phyloP scores from a whole-genome alignment of 2,113 vertebrate species.

The Lathamus discolor region DNA sequence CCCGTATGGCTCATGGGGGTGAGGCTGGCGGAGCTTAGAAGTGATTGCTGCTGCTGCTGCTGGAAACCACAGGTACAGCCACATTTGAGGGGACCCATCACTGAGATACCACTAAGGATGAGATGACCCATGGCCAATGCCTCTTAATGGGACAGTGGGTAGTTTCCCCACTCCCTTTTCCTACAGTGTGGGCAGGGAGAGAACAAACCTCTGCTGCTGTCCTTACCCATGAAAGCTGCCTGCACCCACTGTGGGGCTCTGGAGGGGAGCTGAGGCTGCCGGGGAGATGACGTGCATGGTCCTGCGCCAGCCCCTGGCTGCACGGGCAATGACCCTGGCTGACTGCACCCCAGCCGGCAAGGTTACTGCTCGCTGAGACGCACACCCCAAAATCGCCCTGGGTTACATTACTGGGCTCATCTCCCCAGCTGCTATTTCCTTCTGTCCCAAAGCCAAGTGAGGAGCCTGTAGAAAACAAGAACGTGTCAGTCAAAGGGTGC shows the following conservation, averaged over 20 bases:
- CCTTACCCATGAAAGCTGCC: too few relatives aligned
- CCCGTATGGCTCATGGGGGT: not conserved
- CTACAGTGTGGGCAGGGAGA: not conserved
- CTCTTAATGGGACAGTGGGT: not conserved
- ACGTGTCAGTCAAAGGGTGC: not conserved
- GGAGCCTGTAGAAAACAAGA: constrained; percentile 32
- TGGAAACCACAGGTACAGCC: not conserved
- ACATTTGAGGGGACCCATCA: not conserved
- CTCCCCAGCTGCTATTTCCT: constrained; percentile 31
- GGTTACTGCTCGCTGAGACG: not conserved
- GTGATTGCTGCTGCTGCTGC: not conserved
- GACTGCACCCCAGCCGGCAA: not conserved
- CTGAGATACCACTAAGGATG: rapidly evolving
- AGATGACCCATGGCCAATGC: not conserved
- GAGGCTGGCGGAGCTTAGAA: not conserved
- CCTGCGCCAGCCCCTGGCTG: rapidly evolving
- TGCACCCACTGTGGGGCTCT: not conserved
- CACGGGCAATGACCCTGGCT: not conserved
- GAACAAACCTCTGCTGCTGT: not conserved
- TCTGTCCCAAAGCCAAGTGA: constrained; percentile 22
- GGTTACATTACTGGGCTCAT: not conserved
- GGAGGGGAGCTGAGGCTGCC: not conserved
- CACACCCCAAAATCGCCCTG: not conserved
- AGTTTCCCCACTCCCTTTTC: not conserved
- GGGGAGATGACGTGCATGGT: not conserved